These are phyloP conservation scores for Ptilonorhynchus violaceus DNA, from an alignment of 2,113 vertebrate species.

Conservation along the genomic window DNA sequence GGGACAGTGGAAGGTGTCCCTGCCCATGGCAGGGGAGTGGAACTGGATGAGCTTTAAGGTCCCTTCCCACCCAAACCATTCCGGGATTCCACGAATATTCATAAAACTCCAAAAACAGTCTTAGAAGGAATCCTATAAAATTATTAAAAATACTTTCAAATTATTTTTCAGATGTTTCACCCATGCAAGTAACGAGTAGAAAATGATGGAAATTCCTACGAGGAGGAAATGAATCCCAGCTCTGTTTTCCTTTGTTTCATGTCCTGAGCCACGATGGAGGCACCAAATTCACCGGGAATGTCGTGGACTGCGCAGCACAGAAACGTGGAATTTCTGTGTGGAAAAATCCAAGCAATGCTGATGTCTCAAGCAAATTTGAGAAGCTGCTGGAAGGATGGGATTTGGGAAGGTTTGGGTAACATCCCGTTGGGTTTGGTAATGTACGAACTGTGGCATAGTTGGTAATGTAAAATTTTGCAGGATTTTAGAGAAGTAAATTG, in stretches of 20 bases:
- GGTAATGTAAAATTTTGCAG: not conserved
- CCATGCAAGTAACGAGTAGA: not conserved
- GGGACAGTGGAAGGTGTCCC: not conserved
- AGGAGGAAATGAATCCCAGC: not conserved
- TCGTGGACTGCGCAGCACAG: slow-evolving; percentile 17
- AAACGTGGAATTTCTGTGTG: not conserved
- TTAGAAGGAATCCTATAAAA: not conserved
- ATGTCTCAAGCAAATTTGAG: not conserved
- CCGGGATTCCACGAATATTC: not conserved
- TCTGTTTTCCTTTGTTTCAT: not conserved
- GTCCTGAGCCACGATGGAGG: not conserved
- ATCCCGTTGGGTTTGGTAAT: not conserved
- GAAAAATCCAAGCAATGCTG: not conserved
- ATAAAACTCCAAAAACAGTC: not conserved
- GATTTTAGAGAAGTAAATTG: not conserved
- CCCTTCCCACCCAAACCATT: not conserved
- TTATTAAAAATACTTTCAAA: not conserved
- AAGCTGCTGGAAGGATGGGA: not conserved
- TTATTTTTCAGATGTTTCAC: not conserved
- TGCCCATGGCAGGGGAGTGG: not conserved
- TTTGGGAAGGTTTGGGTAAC: not conserved
- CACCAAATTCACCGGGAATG: not conserved
- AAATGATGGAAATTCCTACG: not conserved
- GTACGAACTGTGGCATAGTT: not conserved
- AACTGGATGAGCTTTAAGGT: not conserved